Conservation (phyloP, 2,113 vertebrate genomes). For the Dipodomys spectabilis region DNA sequence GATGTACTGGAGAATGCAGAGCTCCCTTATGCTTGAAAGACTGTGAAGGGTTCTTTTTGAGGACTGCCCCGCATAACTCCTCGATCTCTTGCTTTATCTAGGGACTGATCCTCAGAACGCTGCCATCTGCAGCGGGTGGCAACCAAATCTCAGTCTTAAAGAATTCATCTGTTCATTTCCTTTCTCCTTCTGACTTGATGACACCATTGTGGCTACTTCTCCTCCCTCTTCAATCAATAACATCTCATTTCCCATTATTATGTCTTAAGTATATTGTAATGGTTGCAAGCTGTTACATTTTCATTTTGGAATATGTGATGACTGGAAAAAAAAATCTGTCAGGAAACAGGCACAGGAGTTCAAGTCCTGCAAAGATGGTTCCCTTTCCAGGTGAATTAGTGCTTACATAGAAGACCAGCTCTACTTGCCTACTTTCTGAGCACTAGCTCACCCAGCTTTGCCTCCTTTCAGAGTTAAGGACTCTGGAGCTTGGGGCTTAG, state of each 20-base stretch:
- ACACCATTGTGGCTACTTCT: constrained; percentile 77
- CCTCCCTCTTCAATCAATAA: constrained; percentile 80
- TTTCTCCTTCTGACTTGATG: constrained; percentile 79
- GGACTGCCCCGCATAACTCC: constrained; percentile 45
- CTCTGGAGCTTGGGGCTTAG: background rate
- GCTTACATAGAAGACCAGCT: background rate
- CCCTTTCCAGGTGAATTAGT: background rate
- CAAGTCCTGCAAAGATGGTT: background rate
- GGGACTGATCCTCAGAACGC: constrained; percentile 57
- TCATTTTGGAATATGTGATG: constrained; percentile 66
- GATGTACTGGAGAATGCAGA: background rate
- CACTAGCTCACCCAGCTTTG: rapidly evolving
- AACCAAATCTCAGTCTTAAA: constrained; percentile 63
- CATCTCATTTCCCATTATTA: constrained; percentile 81
- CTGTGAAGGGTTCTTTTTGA: background rate
- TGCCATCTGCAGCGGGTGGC: constrained; percentile 75
- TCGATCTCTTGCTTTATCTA: constrained; percentile 64
- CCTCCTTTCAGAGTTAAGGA: background rate
- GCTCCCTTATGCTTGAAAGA: constrained; percentile 55
- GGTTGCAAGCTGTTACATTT: constrained; percentile 76
- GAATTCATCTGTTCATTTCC: constrained; percentile 80
- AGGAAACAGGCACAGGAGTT: constrained; percentile 45
- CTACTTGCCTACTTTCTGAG: background rate
- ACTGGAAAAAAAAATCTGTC: constrained; percentile 47
- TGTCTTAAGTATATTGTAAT: constrained; percentile 72